Conservation (phyloP, 2,797 vertebrate species). For the Catamblyrhynchus diadema region DNA sequence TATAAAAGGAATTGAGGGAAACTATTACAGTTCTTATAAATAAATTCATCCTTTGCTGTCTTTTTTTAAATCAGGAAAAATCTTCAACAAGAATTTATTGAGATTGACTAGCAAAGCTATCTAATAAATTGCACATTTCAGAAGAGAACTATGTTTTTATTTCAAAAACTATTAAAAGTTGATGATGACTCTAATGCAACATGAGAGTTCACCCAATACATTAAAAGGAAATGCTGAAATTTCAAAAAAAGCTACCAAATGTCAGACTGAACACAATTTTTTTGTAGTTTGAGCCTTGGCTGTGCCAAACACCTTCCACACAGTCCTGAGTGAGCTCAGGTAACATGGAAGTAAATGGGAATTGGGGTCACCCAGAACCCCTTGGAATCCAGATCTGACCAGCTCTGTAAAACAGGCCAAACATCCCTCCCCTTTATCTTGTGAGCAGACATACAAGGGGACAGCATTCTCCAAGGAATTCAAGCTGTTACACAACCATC, state of each 20-base stretch:
- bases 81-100: constrained; percentile 72
- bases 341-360: not conserved
- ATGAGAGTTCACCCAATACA: constrained; percentile 13
- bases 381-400: not conserved
- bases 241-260: not conserved
- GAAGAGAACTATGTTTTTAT: constrained; percentile 54
- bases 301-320: not conserved
- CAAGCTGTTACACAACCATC: not conserved
- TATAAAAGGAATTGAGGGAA: constrained; percentile 88
- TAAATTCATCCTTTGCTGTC: constrained; percentile 77
- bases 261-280: not conserved
- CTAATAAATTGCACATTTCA: constrained; percentile 70
- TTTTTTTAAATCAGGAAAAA: constrained; percentile 69
- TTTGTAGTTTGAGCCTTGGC: not conserved
- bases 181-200: constrained; percentile 4
- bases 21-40: constrained; percentile 86
- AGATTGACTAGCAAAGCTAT: constrained; percentile 69
- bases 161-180: constrained; percentile 44
- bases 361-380: not conserved
- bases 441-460: not conserved
- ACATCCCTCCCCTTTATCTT: not conserved
- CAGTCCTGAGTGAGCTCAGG: not conserved
- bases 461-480: not conserved
- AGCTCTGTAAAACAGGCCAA: not conserved
- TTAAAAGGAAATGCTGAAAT: constrained; percentile 21